A percentile compares a stretch with the other conserved stretches of the same genome.
Evolutionary conservation across 2,113 vertebrate species (phyloP).

Genomic region (Cyphomyrus plagiostoma): DNA sequence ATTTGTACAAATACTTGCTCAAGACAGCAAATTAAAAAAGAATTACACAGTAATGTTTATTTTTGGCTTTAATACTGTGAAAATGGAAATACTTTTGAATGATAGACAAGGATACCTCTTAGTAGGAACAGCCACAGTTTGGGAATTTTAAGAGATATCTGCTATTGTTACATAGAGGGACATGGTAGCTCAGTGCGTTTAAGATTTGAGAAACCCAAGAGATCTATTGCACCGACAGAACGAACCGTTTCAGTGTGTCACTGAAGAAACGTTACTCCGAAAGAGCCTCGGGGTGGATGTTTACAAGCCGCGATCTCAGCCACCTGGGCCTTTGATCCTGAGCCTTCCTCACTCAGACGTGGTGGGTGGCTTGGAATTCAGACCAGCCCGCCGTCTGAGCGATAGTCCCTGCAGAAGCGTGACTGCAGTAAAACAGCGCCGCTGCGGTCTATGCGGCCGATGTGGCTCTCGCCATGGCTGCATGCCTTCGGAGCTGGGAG

Average conservation of each 20-base stretch:
- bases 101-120: background rate
- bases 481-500: background rate
- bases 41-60: background rate
- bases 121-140: background rate
- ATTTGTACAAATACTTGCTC: background rate
- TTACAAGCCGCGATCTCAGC: background rate
- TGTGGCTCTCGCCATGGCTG: no score
- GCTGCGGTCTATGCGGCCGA: no score
- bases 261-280: background rate
- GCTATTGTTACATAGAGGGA: background rate
- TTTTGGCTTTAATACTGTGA: background rate
- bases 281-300: background rate
- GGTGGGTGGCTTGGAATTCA: conserved; percentile 1
- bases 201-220: background rate
- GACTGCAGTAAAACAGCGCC: background rate
- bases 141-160: background rate
- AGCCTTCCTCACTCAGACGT: background rate
- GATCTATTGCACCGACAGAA: background rate
- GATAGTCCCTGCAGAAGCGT: background rate
- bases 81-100: background rate
- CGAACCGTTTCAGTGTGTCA: background rate
- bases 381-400: background rate
- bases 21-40: background rate
- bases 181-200: background rate
- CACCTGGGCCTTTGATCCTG: conserved; percentile 7